Evolutionary conservation across 2,797 vertebrate genomes (phyloP), one percentile per base, ranked within the genome.

Genomic region (Notolepis coatsorum): DNA sequence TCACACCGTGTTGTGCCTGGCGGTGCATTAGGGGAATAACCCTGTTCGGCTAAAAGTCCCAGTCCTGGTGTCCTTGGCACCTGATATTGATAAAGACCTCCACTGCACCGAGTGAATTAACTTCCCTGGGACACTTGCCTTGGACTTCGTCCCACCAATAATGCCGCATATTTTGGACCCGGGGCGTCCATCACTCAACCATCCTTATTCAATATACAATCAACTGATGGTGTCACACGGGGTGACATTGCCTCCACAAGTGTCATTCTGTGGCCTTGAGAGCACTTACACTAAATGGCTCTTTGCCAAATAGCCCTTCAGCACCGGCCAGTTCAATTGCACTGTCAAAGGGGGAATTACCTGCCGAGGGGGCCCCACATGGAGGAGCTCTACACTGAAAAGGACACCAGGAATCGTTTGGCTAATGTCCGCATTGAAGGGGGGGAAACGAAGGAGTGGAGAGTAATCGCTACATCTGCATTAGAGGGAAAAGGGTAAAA

Each of bases 201-300:
- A 38, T 71, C 71, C 61, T 67, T 77, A 74, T 73, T 71, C 81
- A 82, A 85, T 84, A 79, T 73, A 80, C 77, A 84, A 84, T 88
- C 84, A 85, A 53, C 80, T 80, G 79, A 86, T 84, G 81, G 84
- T 82, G 84, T 85, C 84, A 78, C 39, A 61, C 55, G 60, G 71
- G 77, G 77, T 80, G 82, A 88, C 79, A 82, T 86, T 85, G 85
- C 84, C 79, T 86, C 79, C 51, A 86, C 84, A 86, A 88, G 86
- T 88, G 83, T 88, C 86, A 84, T 83, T 82, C 25, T 65, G 61
- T 28, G 48, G 77, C 75, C 84, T 84, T 77, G 81, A 88, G 82
- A 86, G 86, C 84, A 88, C 84, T 88, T 86, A 84, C 70, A 65
- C 60, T 85, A 86, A 88, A 85, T 85, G 81, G 79, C 79, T 86